phyloP scores from a whole-genome alignment of 2,888 invertebrate genomes.

The Nymphalis c-album region DNA sequence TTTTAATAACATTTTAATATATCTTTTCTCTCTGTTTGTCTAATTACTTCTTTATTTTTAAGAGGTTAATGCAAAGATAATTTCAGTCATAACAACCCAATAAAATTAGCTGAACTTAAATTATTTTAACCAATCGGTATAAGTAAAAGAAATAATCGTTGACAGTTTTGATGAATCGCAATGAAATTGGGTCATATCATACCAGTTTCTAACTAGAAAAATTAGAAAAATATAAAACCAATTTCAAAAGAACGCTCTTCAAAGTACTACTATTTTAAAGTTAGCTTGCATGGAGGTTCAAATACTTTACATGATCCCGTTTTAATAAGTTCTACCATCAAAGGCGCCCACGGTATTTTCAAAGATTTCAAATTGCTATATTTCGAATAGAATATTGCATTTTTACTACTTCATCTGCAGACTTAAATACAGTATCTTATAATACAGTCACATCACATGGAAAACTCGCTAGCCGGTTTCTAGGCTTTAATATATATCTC shows the following conservation, averaged over 20 bases:
- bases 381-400: too few species aligned
- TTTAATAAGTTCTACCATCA: not conserved
- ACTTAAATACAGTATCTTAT: too few species aligned
- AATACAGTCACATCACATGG: not conserved
- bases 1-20: too few species aligned
- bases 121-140: not conserved
- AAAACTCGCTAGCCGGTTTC: slow-evolving; percentile 5
- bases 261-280: not conserved
- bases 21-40: too few species aligned
- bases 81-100: not conserved
- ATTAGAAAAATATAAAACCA: not conserved
- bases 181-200: slow-evolving; percentile 24
- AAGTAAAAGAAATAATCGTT: slow-evolving; percentile 12
- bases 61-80: not conserved
- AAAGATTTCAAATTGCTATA: not conserved
- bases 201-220: not conserved
- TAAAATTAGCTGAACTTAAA: not conserved
- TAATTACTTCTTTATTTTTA: too few species aligned
- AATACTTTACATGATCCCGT: not conserved
- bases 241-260: not conserved
- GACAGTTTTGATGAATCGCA: slow-evolving; percentile 24
- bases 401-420: too few species aligned
- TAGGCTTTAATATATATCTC: not conserved
- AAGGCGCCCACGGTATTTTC: not conserved
- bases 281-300: not conserved